Evolutionary conservation across 2,797 vertebrate genomes (phyloP).

Genomic region (Salmo trutta): DNA sequence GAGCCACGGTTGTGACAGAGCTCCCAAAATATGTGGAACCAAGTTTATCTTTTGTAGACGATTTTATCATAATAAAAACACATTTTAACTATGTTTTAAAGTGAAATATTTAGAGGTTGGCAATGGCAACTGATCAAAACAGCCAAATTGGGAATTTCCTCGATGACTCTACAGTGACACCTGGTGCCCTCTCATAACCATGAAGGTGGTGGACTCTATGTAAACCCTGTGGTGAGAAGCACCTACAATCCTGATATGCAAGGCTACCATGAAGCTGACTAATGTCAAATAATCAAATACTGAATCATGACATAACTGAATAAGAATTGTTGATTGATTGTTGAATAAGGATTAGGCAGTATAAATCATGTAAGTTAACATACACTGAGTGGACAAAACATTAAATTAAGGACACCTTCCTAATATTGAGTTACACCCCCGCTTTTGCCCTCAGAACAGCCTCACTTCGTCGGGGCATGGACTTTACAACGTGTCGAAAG

Average conservation of each 20-base stretch:
- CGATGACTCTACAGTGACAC: constrained; percentile 39
- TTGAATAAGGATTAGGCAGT: background rate
- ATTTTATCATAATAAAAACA: background rate
- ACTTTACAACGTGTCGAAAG: too few species aligned
- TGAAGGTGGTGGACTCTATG: background rate
- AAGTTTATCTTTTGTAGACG: background rate
- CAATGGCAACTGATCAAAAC: too few species aligned
- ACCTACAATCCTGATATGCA: background rate
- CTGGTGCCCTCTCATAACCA: constrained; percentile 21
- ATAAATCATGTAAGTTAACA: background rate
- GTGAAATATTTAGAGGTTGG: too few species aligned
- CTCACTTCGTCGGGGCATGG: too few species aligned
- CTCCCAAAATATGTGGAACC: background rate
- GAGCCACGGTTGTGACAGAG: too few species aligned
- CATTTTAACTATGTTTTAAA: too few species aligned
- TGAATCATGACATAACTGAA: background rate
- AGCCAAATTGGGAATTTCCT: background rate
- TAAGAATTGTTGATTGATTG: background rate
- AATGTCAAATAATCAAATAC: background rate
- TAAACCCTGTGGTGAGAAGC: background rate
- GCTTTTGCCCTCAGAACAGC: too few species aligned
- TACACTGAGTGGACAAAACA: too few species aligned
- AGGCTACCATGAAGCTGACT: background rate
- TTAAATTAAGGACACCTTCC: too few species aligned
- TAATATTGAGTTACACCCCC: too few species aligned